phyloP scores from a whole-genome alignment of 2,888 invertebrate species.

The Apamea epomidion region DNA sequence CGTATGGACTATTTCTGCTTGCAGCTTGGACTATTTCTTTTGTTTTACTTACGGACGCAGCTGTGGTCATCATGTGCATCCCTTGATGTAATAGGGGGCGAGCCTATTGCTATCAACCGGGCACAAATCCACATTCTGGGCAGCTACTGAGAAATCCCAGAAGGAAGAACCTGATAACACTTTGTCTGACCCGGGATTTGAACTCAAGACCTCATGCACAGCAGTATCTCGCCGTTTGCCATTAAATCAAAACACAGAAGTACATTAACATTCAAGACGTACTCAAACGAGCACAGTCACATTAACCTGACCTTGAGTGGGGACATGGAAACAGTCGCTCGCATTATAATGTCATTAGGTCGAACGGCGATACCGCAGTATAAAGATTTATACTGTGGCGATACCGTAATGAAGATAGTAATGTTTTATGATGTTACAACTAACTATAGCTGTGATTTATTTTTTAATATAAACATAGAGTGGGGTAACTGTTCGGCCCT shows the following conservation, averaged over 20 bases:
- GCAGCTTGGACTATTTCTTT: too few relatives aligned
- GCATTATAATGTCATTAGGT: constrained; percentile 57
- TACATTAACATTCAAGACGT: not conserved
- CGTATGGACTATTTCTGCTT: too few relatives aligned
- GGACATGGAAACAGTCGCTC: constrained; percentile 30
- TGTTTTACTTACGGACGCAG: too few relatives aligned
- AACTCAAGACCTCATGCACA: too few relatives aligned
- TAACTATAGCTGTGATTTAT: constrained; percentile 4
- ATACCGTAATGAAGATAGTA: constrained; percentile 41
- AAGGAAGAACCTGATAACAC: too few relatives aligned
- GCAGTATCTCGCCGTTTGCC: not conserved
- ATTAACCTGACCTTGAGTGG: constrained; percentile 36
- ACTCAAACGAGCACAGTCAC: not conserved
- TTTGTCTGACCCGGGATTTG: too few relatives aligned
- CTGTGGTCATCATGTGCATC: too few relatives aligned
- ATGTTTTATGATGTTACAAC: constrained; percentile 3
- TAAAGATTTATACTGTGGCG: not conserved
- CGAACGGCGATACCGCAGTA: constrained; percentile 26
- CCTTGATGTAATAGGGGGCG: too few relatives aligned
- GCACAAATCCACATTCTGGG: too few relatives aligned
- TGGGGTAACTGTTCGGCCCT: not conserved
- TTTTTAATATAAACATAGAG: not conserved
- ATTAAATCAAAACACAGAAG: not conserved
- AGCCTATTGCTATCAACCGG: too few relatives aligned
- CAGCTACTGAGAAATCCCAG: too few relatives aligned